These are phyloP conservation scores for Danaus chrysippus DNA, from an alignment of 2,888 invertebrate species.

Conservation along the genomic window DNA sequence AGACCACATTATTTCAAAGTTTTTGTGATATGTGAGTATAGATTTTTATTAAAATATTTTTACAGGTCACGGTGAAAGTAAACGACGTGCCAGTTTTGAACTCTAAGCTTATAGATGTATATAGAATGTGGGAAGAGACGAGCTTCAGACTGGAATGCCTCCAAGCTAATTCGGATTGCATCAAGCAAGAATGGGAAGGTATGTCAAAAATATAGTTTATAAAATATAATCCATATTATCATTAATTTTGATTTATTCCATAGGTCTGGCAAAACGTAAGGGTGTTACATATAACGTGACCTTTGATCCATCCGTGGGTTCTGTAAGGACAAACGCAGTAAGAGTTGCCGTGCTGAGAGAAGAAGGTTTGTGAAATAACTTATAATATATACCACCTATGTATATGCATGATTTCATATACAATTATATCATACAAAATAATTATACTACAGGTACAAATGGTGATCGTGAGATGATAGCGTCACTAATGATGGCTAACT, in stretches of 20 bases:
- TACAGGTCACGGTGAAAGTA: constrained; percentile 75
- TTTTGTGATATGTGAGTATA: neutral
- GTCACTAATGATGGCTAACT: constrained; percentile 90
- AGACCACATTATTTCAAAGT: too few species aligned
- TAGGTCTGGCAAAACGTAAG: constrained; percentile 81
- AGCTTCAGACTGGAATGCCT: constrained; percentile 92
- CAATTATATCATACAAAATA: constrained; percentile 2
- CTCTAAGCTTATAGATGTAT: constrained; percentile 82
- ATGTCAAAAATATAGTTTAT: constrained; percentile 14
- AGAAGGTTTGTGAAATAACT: constrained; percentile 81
- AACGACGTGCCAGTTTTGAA: constrained; percentile 80
- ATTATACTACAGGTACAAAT: constrained; percentile 82
- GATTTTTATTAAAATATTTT: constrained; percentile 9
- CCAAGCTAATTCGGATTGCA: constrained; percentile 90
- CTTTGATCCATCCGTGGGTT: constrained; percentile 82
- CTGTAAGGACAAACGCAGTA: constrained; percentile 71
- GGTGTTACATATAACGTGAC: constrained; percentile 86
- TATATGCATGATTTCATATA: neutral
- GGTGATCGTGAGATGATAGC: constrained; percentile 99
- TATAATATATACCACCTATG: neutral
- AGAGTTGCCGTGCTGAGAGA: constrained; percentile 95
- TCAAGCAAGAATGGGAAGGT: constrained; percentile 87
- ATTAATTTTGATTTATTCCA: neutral
- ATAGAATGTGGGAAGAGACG: constrained; percentile 96
- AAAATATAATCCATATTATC: neutral